phyloP scores from a whole-genome alignment of 1,140 invertebrate genomes.

The Gonatopus flavifemur region DNA sequence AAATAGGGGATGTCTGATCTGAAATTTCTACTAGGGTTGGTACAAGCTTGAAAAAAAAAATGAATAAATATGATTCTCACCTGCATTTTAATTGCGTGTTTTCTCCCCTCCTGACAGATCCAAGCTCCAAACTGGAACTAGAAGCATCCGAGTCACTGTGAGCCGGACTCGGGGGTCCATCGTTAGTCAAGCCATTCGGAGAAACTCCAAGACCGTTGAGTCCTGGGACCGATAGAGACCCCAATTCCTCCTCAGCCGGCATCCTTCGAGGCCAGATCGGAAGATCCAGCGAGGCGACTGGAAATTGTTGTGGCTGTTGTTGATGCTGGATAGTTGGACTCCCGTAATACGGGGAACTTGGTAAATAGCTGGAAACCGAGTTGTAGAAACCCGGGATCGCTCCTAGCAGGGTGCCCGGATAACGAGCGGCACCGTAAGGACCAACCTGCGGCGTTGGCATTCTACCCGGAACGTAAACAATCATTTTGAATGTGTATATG shows the following conservation, averaged over 20 bases:
- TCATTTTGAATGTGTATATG: no score
- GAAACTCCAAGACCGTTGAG: constrained; percentile 18
- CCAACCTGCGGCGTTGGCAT: constrained; percentile 55
- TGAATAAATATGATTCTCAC: constrained; percentile 25
- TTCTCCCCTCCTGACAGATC: constrained; percentile 47
- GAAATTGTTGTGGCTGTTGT: constrained; percentile 23
- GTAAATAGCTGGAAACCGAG: constrained; percentile 37
- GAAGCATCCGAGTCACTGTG: constrained; percentile 56
- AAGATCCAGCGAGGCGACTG: constrained; percentile 44
- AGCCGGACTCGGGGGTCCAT: constrained; percentile 50
- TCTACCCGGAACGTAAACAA: constrained; percentile 58
- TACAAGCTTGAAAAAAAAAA: not conserved
- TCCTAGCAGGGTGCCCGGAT: constrained; percentile 46
- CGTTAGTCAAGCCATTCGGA: constrained; percentile 27
- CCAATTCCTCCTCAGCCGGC: constrained; percentile 49
- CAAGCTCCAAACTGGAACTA: constrained; percentile 52
- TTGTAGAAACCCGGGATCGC: constrained; percentile 43
- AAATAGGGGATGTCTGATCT: not conserved
- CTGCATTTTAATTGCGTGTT: constrained; percentile 54
- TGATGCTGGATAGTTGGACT: not conserved
- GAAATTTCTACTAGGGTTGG: not conserved
- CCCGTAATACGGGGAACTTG: constrained; percentile 36
- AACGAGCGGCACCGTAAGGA: constrained; percentile 49
- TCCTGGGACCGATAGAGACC: constrained; percentile 13
- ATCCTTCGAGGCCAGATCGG: constrained; percentile 52